Base-by-base conservation (phyloP, 2,113 vertebrate genomes). In the Hyaena hyaena region DNA sequence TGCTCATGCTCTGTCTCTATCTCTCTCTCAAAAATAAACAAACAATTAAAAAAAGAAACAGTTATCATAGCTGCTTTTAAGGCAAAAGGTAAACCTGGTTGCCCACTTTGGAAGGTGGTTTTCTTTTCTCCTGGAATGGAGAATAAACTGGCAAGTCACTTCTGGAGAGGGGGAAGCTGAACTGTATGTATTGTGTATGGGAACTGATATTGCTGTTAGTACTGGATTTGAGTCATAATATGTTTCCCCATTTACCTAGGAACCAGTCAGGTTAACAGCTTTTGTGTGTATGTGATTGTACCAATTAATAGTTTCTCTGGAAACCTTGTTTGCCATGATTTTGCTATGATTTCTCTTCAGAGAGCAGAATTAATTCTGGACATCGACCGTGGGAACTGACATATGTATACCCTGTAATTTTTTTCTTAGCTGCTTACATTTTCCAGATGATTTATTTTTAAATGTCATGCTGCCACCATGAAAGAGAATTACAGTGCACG, bases 331-430 rank as follows among this genome's bases (percentile, higher is more conserved):
- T 81, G 35, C 90, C 66, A 0, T 91, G 48, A 91, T 91, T 68
- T 39, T 66, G 69, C 84, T n/a, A 1, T 91, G n/a, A 79, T 28
- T 55, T 90, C 87, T 74, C 77, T 89, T 85, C 11, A n/a, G 61
- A 92, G 76, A 97, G 83, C 48, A 96, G 96, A 97, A 91, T 74
- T 50, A 84, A 66, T 97, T 92, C 45, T 89, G 43, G 53, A 89
- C 55, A 17, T 81, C 53, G 85, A 69, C 23, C 58, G 55, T 88
- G 68, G 35, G n/a, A 94, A 58, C 17, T 4, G 24, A 82, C 21
- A 31, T 58, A 68, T 14, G 4, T 53, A 66, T 69, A 33, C 35
- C 61, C 50, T 33, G 0, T 93, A 73, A 24, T 68, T 96, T 92
- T 79, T 79, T 58, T 93, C 87, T 88, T 87, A 84, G 4, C 73